These are phyloP conservation scores for Psococerastis gibbosa DNA, from an alignment of 2,888 invertebrate genomes.

Conservation along the genomic window DNA sequence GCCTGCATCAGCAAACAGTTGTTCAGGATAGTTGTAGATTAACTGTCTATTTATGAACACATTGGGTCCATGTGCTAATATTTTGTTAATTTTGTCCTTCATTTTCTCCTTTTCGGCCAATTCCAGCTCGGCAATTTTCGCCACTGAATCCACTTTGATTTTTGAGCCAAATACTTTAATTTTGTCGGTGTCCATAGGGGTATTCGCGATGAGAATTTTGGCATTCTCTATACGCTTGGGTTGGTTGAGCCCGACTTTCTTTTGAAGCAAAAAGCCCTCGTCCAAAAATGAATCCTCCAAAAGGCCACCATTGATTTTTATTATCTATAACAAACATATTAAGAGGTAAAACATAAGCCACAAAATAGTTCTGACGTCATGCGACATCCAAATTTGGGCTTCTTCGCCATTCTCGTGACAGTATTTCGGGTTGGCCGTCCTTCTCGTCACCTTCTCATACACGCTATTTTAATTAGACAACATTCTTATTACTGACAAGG, in stretches of 20 bases:
- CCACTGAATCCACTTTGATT: conserved; percentile 79
- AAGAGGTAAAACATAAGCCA: too few species aligned
- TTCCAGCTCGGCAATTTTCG: conserved; percentile 94
- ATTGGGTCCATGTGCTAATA: conserved; percentile 82
- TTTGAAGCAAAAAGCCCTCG: conserved; percentile 85
- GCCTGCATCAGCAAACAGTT: conserved; percentile 93
- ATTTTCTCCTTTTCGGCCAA: conserved; percentile 97
- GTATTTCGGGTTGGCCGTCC: too few species aligned
- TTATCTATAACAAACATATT: conserved; percentile 28
- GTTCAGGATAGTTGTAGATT: conserved; percentile 99
- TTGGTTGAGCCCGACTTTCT: conserved; percentile 93
- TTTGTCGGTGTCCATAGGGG: conserved; percentile 99
- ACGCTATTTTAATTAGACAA: too few species aligned
- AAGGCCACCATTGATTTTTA: conserved; percentile 59
- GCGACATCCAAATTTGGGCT: too few species aligned
- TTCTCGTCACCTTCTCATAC: too few species aligned
- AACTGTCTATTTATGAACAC: conserved; percentile 83
- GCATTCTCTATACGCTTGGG: conserved; percentile 92
- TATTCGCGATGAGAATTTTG: conserved; percentile 93
- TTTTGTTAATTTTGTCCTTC: conserved; percentile 88
- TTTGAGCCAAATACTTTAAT: conserved; percentile 97
- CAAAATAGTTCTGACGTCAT: too few species aligned
- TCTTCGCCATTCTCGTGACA: too few species aligned
- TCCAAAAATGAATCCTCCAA: conserved; percentile 92
- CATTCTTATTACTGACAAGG: too few species aligned